Percentiles rank a stretch among this genome's conserved stretches.
Evolutionary conservation across 1,140 invertebrate species (phyloP).

Genomic region (Drosophila pachea): DNA sequence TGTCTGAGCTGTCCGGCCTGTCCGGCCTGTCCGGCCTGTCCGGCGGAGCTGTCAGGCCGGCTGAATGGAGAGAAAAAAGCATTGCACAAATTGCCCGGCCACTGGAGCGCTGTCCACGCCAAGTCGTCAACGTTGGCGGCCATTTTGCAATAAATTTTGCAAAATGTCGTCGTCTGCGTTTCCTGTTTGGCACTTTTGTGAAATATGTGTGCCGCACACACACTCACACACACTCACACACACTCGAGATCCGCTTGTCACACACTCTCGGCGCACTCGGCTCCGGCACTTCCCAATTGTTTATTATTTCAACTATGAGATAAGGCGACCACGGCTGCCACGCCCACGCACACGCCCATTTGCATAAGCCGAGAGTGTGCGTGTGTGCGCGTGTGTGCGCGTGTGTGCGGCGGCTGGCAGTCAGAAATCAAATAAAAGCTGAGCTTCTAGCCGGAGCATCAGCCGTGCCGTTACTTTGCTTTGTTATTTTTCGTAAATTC

Average conservation of each 20-base stretch:
- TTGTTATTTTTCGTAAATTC: conserved; percentile 66
- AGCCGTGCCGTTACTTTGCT: background rate
- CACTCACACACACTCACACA: too few species aligned
- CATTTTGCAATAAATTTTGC: conserved; percentile 64
- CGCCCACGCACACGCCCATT: conserved; percentile 46
- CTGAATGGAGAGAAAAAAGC: conserved; percentile 15
- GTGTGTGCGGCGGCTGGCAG: conserved; percentile 34
- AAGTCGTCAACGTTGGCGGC: conserved; percentile 34
- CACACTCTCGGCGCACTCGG: conserved; percentile 15
- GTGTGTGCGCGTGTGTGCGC: background rate
- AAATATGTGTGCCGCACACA: conserved; percentile 54
- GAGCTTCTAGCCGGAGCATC: conserved; percentile 29
- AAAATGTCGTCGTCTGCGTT: conserved; percentile 56
- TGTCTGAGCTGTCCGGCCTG: background rate
- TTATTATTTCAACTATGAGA: conserved; percentile 57
- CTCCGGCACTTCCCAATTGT: conserved; percentile 22
- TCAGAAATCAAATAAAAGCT: conserved; percentile 71
- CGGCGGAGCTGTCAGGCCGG: conserved; percentile 6
- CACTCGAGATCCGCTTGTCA: conserved; percentile 66
- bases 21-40: background rate
- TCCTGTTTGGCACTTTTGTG: conserved; percentile 71
- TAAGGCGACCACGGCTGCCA: conserved; percentile 51
- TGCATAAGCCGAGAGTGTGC: conserved; percentile 44
- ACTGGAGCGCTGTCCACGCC: conserved; percentile 33
- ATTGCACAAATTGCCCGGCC: conserved; percentile 46